A percentile compares a stretch with the other conserved stretches of the same genome.
Conservation (phyloP, 2,113 vertebrate genomes). For the Cynopterus brachyotis region DNA sequence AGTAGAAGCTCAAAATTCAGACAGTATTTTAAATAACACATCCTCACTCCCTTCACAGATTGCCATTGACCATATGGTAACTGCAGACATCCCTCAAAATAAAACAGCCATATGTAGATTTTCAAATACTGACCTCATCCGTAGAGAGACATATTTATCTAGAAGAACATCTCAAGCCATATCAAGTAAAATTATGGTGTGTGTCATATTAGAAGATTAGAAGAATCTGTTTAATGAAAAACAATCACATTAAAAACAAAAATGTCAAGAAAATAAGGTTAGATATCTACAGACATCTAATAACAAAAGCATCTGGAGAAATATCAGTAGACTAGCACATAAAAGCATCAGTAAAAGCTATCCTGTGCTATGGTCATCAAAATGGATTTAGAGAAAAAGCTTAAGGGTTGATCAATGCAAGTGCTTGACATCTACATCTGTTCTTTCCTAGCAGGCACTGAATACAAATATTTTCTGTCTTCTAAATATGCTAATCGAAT, state of each 20-base stretch:
- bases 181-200: slow-evolving; percentile 35
- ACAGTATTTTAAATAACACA: slow-evolving; percentile 68
- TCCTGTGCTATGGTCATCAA: not conserved
- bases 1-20: slow-evolving; percentile 50
- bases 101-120: slow-evolving; percentile 58
- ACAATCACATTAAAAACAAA: slow-evolving; percentile 24
- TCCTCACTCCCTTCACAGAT: slow-evolving; percentile 57
- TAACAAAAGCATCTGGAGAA: not conserved
- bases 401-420: not conserved
- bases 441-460: not conserved
- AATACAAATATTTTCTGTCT: not conserved
- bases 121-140: slow-evolving; percentile 65
- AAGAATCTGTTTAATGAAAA: slow-evolving; percentile 58
- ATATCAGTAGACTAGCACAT: not conserved
- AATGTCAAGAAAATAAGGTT: slow-evolving; percentile 18
- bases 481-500: not conserved
- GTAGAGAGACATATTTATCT: slow-evolving; percentile 57
- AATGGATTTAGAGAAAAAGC: not conserved
- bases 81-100: slow-evolving; percentile 65
- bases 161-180: not conserved
- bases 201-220: not conserved
- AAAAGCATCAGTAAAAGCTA: not conserved
- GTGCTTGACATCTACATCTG: not conserved
- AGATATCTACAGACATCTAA: not conserved
- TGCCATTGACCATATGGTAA: slow-evolving; percentile 57